Base-by-base conservation (phyloP, 2,797 vertebrate genomes). In the Poecilia picta region DNA sequence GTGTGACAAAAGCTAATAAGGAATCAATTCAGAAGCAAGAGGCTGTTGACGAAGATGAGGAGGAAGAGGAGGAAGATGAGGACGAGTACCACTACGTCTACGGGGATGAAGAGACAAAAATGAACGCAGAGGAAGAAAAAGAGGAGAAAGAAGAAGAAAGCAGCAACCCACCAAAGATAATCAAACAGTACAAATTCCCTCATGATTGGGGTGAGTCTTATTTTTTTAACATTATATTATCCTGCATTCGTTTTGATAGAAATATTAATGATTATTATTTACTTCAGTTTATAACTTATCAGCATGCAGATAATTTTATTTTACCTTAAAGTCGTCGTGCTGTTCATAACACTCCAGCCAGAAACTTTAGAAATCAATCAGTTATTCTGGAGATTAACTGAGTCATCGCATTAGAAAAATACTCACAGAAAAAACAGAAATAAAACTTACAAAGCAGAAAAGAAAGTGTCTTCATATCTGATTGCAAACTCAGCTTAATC, bases 121-220 rank as follows among this genome's bases (percentile, higher is more conserved):
- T 88, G 72, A 96, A 97, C n/a, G 96, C 95, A 0, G 96, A 96
- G 31, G 95, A 95, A 95, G 23, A 95, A 96, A 87, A 95, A 49
- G 51, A 53, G 23, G 88, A 95, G 18, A 10, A 25, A 55, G 23
- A 55, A 51, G 49, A 94, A 0, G 95, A 96, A 10, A 93, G 91
- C 46, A 90, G 72, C 68, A 88, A 85, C 79, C 83, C 92, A 77
- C 90, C 83, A 0, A 93, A 96, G 2, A 94, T 88, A 75, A 8
- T 51, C 23, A 51, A 23, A 8, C 49, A 23, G 49, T 8, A 23
- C 7, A 7, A 8, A 23, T 1, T 3, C 20, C 20, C 49, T 51
- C 8, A 23, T 51, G 18, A 0, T 51, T 8, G 23, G 20, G 20
- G 49, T 51, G 20, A 51, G 92, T 85, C 68, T 39, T 20, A 45